phyloP scores from a whole-genome alignment of 2,888 invertebrate species.

The Pyrgus malvae region DNA sequence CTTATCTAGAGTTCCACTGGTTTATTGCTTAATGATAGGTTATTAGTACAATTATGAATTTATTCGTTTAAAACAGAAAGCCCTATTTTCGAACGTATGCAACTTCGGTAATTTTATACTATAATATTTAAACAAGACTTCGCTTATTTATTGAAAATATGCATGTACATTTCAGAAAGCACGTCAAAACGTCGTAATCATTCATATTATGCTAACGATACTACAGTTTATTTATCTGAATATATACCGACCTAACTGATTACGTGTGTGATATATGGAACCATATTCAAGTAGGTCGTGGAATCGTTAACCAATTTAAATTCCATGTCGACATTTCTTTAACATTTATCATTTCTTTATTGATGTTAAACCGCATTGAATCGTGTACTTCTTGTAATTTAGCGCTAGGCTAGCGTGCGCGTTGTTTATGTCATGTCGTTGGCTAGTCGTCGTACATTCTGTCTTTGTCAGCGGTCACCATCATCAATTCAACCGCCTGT shows the following conservation, averaged over 20 bases:
- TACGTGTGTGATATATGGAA: not conserved
- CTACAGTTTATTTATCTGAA: no score
- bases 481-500: constrained; percentile 44
- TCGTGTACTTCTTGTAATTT: constrained; percentile 24
- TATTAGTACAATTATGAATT: no score
- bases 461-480: constrained; percentile 43
- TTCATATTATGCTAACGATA: no score
- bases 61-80: no score
- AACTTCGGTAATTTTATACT: no score
- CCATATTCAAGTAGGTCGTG: not conserved
- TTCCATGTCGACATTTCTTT: constrained; percentile 20
- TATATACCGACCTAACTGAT: not conserved
- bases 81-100: no score
- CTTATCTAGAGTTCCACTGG: constrained; percentile 9
- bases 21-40: constrained; percentile 24
- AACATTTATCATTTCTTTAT: constrained; percentile 20
- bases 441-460: constrained; percentile 42
- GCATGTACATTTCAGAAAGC: no score
- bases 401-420: constrained; percentile 26
- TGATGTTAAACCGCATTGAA: constrained; percentile 25
- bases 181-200: no score
- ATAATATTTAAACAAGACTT: no score
- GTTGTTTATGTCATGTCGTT: constrained; percentile 36
- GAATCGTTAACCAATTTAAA: constrained; percentile 5
- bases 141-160: no score